Conservation (phyloP, 2,797 vertebrate species). For the Leptoclinus maculatus region DNA sequence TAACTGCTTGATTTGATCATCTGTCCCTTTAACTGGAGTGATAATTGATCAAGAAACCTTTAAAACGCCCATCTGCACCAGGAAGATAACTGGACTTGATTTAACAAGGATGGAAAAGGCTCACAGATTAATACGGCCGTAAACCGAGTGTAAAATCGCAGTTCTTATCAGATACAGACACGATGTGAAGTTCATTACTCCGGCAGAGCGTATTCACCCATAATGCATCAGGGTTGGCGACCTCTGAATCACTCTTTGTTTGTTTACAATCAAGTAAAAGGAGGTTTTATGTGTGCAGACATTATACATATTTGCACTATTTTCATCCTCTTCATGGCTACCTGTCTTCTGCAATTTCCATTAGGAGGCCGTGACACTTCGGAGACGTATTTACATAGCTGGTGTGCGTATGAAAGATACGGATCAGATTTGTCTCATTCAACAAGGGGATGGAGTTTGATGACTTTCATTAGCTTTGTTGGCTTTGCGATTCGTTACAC, state of each 20-base stretch:
- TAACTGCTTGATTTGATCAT: conserved; percentile 31
- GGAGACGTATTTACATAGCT: conserved; percentile 39
- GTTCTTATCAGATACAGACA: conserved; percentile 64
- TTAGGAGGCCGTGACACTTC: conserved; percentile 22
- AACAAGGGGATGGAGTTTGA: conserved; percentile 53
- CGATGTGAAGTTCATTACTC: conserved; percentile 48
- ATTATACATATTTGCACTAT: conserved; percentile 27
- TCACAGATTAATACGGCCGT: conserved; percentile 54
- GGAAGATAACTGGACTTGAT: conserved; percentile 40
- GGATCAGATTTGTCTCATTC: conserved; percentile 60
- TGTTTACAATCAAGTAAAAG: conserved; percentile 51
- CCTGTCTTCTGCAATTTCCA: conserved; percentile 28
- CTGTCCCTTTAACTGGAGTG: conserved; percentile 29
- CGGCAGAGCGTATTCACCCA: conserved; percentile 34
- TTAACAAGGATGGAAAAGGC: conserved; percentile 41
- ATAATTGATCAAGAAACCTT: conserved; percentile 42
- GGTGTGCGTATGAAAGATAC: conserved; percentile 40
- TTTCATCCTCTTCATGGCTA: conserved; percentile 14
- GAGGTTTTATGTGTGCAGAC: conserved; percentile 18
- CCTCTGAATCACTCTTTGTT: conserved; percentile 45
- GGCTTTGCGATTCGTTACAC: conserved; percentile 60
- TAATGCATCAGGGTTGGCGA: conserved; percentile 39
- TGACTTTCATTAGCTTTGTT: conserved; percentile 71
- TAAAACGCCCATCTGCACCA: conserved; percentile 39
- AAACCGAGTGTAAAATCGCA: conserved; percentile 50